Evolutionary conservation across 2,888 invertebrate species (phyloP).

Genomic region (Drosophila pegasa): DNA sequence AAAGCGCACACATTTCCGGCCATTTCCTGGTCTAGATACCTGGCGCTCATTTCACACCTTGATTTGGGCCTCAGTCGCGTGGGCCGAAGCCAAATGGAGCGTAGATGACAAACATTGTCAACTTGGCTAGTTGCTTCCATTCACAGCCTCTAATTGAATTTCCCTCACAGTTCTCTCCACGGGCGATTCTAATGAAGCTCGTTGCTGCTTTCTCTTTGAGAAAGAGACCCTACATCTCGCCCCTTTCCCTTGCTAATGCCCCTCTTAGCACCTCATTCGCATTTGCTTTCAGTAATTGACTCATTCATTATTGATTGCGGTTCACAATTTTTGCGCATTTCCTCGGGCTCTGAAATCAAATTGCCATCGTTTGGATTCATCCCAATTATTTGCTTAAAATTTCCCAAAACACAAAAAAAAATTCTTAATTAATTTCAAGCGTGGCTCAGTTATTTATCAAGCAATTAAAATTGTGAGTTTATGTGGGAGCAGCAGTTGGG

Average conservation of each 20-base stretch:
- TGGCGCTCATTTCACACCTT: not conserved
- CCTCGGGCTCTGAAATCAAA: constrained; percentile 26
- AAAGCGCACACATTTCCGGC: constrained; percentile 51
- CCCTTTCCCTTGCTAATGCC: not conserved
- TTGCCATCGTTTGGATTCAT: constrained; percentile 28
- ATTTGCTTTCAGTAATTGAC: constrained; percentile 34
- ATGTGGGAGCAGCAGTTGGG: not conserved
- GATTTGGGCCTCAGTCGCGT: constrained; percentile 25
- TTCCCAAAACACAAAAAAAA: constrained; percentile 11
- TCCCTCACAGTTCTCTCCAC: not conserved
- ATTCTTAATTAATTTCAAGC: constrained; percentile 34
- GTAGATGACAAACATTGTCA: constrained; percentile 65
- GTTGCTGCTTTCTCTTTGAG: not conserved
- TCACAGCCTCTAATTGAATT: constrained; percentile 32
- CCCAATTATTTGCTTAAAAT: constrained; percentile 29
- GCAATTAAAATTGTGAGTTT: constrained; percentile 29
- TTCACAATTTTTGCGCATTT: constrained; percentile 19
- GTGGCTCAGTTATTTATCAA: constrained; percentile 12
- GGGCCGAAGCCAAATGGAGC: constrained; percentile 55
- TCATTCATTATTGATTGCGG: constrained; percentile 50
- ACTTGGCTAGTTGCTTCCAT: constrained; percentile 30
- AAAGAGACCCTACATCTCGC: too few species aligned
- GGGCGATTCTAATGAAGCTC: constrained; percentile 34
- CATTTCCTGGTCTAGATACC: constrained; percentile 46
- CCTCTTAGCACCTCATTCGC: constrained; percentile 1